Evolutionary conservation across 2,113 vertebrate genomes (phyloP).

Genomic region (Lophochroa leadbeateri): DNA sequence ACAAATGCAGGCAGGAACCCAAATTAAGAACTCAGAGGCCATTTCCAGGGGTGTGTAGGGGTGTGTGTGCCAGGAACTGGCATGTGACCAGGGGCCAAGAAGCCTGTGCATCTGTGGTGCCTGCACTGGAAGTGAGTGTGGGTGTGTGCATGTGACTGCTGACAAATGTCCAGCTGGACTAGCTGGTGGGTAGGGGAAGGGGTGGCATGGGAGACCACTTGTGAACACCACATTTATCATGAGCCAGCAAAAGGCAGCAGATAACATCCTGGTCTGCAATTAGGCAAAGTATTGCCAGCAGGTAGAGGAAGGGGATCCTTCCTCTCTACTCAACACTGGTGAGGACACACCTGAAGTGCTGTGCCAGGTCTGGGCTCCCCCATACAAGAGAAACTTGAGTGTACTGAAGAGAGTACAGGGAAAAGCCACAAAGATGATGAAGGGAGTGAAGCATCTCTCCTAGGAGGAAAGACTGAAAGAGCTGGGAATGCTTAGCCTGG

Average conservation of each 20-base stretch:
- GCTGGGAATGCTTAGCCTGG: not conserved
- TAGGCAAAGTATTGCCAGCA: not conserved
- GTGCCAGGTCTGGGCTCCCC: not conserved
- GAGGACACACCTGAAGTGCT: not conserved
- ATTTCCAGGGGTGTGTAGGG: not conserved
- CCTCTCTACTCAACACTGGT: not conserved
- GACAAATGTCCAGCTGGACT: not conserved
- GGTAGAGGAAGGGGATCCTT: not conserved
- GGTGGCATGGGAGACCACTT: not conserved
- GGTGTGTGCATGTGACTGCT: not conserved
- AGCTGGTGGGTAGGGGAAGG: not conserved
- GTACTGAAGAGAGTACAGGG: not conserved
- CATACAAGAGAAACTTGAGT: not conserved
- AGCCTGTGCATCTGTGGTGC: not conserved
- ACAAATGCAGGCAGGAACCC: not conserved
- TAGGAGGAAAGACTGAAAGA: not conserved
- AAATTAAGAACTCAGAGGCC: not conserved
- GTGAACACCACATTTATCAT: not conserved
- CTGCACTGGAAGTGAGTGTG: not conserved
- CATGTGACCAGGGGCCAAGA: not conserved
- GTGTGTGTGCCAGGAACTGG: not conserved
- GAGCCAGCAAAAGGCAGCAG: not conserved
- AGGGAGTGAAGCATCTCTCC: not conserved
- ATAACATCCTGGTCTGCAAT: not conserved
- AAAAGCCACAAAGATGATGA: not conserved